Conservation (phyloP, 2,888 invertebrate species). For the Meteorus cinctellus region DNA sequence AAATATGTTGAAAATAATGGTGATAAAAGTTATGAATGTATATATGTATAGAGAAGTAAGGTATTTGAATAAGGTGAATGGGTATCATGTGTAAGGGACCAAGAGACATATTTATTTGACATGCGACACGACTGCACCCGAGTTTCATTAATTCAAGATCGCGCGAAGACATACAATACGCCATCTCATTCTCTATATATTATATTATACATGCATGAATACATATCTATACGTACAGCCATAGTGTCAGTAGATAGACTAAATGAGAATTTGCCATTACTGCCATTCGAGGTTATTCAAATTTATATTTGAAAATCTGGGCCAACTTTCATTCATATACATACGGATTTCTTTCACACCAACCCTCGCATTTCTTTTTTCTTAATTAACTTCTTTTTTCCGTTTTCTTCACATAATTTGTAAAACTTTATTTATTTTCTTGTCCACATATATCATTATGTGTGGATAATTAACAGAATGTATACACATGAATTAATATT, state of each 20-base stretch:
- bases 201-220: slow-evolving; percentile 56
- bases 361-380: neutral
- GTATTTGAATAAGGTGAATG: slow-evolving; percentile 29
- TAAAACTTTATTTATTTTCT: no score
- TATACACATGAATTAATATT: slow-evolving; percentile 27
- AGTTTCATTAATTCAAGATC: slow-evolving; percentile 74
- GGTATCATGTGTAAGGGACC: slow-evolving; percentile 41
- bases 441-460: no score
- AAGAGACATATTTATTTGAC: slow-evolving; percentile 74
- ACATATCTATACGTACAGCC: slow-evolving; percentile 46
- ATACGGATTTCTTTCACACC: slow-evolving; percentile 41
- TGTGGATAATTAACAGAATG: no score
- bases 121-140: slow-evolving; percentile 73
- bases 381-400: slow-evolving; percentile 24
- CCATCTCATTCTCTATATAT: slow-evolving; percentile 38
- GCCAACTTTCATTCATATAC: slow-evolving; percentile 60
- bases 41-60: neutral
- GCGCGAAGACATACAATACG: slow-evolving; percentile 71
- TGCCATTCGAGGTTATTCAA: slow-evolving; percentile 70
- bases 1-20: no score
- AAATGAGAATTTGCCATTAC: slow-evolving; percentile 71
- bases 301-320: slow-evolving; percentile 68
- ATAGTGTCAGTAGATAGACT: slow-evolving; percentile 44
- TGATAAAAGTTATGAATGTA: neutral
- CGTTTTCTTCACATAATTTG: neutral